Evolutionary conservation across 35 echinoderm and acorn worm species (phyloP).

Genomic region (Apostichopus parvimensis): DNA sequence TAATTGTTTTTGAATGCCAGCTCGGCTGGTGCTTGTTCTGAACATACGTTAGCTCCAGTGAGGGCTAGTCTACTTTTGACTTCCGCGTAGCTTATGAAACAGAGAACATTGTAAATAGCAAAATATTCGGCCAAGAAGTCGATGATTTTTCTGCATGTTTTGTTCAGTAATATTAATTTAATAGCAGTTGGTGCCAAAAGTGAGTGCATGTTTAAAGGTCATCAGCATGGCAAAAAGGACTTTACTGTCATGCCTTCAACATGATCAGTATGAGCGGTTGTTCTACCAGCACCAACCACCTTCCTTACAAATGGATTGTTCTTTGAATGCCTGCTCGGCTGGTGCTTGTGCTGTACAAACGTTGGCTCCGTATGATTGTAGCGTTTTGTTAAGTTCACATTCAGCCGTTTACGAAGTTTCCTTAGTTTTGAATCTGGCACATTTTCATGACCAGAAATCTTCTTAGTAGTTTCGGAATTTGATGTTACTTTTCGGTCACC

Average conservation of each 20-base stretch:
- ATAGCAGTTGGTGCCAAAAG: too few relatives aligned
- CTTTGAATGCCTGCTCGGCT: neutral
- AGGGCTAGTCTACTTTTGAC: too few relatives aligned
- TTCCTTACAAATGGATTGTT: neutral
- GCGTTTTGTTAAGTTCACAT: neutral
- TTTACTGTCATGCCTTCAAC: neutral
- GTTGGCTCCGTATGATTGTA: neutral
- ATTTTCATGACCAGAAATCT: too few relatives aligned
- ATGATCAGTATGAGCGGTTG: neutral
- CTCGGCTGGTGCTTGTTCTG: neutral
- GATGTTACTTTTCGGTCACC: too few relatives aligned
- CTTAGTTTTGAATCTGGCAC: neutral
- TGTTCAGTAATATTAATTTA: too few relatives aligned
- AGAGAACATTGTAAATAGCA: too few relatives aligned
- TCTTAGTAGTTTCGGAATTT: too few relatives aligned
- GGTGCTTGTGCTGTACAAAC: neutral
- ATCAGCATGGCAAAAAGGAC: neutral
- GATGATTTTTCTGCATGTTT: too few relatives aligned
- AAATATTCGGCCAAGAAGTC: too few relatives aligned
- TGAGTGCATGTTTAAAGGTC: too few relatives aligned
- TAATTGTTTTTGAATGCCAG: neutral
- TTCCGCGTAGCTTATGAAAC: too few relatives aligned
- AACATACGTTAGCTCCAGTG: too few relatives aligned
- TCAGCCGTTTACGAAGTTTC: constrained; percentile 6
- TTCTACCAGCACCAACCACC: neutral